Conservation (phyloP, 2,797 vertebrate species). For the Micromesistius poutassou region DNA sequence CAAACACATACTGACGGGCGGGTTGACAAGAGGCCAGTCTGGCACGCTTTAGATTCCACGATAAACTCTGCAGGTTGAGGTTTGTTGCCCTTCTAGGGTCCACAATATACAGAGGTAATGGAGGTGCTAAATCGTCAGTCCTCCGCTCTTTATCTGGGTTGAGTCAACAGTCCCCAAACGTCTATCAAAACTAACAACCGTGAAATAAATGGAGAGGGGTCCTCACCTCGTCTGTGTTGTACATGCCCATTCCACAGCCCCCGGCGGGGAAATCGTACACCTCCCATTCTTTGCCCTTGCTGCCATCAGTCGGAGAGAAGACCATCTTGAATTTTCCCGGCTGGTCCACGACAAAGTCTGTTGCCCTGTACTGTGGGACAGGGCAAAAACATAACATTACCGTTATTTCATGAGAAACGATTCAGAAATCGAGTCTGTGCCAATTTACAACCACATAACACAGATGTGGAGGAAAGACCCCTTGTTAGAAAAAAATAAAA, state of each 20-base stretch:
- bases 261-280: constrained; percentile 89
- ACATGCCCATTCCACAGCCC: constrained; percentile 99
- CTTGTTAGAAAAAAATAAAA: too few relatives aligned
- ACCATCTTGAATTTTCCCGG: constrained; percentile 92
- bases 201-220: neutral
- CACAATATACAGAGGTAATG: neutral
- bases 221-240: constrained; percentile 94
- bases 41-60: neutral
- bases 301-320: constrained; percentile 86
- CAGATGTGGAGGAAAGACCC: neutral
- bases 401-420: neutral
- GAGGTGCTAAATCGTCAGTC: neutral
- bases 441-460: neutral
- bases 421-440: neutral
- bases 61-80: neutral
- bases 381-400: neutral
- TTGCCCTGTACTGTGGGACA: constrained; percentile 86
- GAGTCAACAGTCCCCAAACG: neutral
- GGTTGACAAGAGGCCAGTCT: constrained; percentile 9
- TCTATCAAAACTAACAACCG: neutral
- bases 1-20: constrained; percentile 48
- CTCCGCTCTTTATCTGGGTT: neutral
- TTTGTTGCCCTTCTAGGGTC: neutral
- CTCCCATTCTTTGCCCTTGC: constrained; percentile 86
- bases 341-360: constrained; percentile 87